Percentiles rank a stretch among this genome's conserved stretches.
Conservation (phyloP, 2,113 vertebrate species). For the Junco hyemalis region DNA sequence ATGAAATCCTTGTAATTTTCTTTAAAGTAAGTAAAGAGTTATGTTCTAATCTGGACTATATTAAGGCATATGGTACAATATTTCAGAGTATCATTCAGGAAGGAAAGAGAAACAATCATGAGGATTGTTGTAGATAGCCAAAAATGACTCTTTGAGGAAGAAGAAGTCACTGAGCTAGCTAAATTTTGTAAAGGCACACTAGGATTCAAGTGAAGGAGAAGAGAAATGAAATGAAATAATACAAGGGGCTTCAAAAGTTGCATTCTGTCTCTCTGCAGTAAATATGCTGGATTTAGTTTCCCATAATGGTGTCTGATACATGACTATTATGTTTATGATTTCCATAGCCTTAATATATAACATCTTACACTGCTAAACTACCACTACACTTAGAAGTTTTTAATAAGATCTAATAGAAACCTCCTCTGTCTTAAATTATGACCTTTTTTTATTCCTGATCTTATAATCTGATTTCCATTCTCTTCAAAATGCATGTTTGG, state of each 20-base stretch:
- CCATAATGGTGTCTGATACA: fast-evolving
- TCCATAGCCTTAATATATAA: not conserved
- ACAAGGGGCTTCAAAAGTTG: not conserved
- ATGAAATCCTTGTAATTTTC: not conserved
- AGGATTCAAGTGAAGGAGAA: fast-evolving
- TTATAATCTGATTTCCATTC: not conserved
- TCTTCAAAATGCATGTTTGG: not conserved
- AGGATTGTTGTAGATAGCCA: not conserved
- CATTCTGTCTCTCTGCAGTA: not conserved
- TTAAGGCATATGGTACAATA: not conserved
- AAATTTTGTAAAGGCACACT: not conserved
- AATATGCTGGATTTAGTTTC: not conserved
- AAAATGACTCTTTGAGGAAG: not conserved
- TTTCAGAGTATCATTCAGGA: not conserved
- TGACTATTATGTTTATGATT: not conserved
- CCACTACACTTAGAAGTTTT: not conserved
- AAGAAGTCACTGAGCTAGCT: not conserved
- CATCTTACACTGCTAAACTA: not conserved
- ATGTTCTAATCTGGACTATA: not conserved
- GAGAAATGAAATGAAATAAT: not conserved
- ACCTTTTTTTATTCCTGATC: not conserved
- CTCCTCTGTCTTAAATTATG: not conserved
- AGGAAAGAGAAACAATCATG: not conserved
- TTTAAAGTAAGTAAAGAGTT: not conserved
- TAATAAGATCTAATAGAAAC: not conserved